Evolutionary conservation across 2,113 vertebrate genomes (phyloP), one percentile per base, ranked within the genome.

Genomic region (Craseonycteris thonglongyai): DNA sequence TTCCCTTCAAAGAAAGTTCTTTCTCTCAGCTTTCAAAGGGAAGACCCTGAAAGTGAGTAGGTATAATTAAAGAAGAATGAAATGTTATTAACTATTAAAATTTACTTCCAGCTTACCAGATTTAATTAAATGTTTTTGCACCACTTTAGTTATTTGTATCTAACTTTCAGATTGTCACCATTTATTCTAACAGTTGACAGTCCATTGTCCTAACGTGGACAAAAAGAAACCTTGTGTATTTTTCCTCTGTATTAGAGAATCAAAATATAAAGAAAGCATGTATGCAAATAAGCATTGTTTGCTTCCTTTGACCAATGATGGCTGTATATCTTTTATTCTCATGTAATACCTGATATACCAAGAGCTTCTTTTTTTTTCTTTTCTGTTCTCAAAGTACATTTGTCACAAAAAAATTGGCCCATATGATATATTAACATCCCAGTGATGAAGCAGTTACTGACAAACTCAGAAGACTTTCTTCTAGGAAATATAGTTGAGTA

Each of bases 401-500:
- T 94, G 87, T 59, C 61, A 79, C 42, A 81, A 35, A 80, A 80
- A 89, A 95, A 85, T 61, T 49, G n/a, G 76, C 45, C 56, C 47
- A 13, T 59, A 35, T 0, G 14, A 14, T 58, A 28, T 58, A 58
- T 76, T 89, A 83, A 59, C 28, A 78, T 56, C 22, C 35, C 33
- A 38, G 54, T 56, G 68, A 95, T 56, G 7, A 82, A 92, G n/a
- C 13, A 92, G 76, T 72, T 65, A 56, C 82, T 54, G 76, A 86
- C 54, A 88, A 49, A 87, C 40, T 83, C 51, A 90, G 56, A 95
- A 58, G 71, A 33, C 69, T 92, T 79, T 75, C 65, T 94, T 88
- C 51, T 58, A 95, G 90, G 75, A 96, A 93, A 84, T 54, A n/a
- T 0, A 58, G 33, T 56, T 61, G 91, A 95, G 59, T 89, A 59